Percentiles rank a stretch among this genome's conserved stretches.
These are phyloP conservation scores for Physocephala rufipes DNA, from an alignment of 2,888 invertebrate genomes.

Conservation along the genomic window DNA sequence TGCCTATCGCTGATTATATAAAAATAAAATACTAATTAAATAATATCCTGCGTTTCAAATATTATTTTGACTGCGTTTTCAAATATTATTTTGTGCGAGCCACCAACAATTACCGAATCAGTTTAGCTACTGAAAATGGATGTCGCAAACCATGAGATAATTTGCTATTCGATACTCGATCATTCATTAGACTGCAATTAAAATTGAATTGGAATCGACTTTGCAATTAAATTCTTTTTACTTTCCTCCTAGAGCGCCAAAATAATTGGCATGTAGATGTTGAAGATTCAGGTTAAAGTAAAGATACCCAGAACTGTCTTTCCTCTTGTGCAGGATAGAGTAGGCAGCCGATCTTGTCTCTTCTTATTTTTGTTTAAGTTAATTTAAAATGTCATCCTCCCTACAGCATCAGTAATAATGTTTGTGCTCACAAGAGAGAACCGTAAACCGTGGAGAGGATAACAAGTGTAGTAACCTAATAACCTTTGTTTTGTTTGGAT, in stretches of 20 bases:
- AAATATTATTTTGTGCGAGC: neutral
- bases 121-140: slow-evolving; percentile 5
- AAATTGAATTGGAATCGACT: slow-evolving; percentile 11
- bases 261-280: neutral
- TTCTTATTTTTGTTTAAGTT: slow-evolving; percentile 12
- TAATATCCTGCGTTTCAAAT: neutral
- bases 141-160: neutral
- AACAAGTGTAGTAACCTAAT: slow-evolving; percentile 36
- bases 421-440: neutral
- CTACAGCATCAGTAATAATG: slow-evolving; percentile 10
- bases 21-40: neutral
- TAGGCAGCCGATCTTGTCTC: neutral
- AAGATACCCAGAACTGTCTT: neutral
- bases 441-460: neutral
- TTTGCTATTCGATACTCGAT: neutral
- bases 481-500: slow-evolving; percentile 37
- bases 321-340: neutral
- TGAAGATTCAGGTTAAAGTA: neutral
- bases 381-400: slow-evolving; percentile 16
- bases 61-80: neutral
- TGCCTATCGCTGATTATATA: neutral
- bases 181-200: neutral
- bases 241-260: neutral
- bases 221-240: neutral
- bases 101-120: neutral